Evolutionary conservation across 1,140 invertebrate species (phyloP).

Genomic region (Thaumetopoea pityocampa): DNA sequence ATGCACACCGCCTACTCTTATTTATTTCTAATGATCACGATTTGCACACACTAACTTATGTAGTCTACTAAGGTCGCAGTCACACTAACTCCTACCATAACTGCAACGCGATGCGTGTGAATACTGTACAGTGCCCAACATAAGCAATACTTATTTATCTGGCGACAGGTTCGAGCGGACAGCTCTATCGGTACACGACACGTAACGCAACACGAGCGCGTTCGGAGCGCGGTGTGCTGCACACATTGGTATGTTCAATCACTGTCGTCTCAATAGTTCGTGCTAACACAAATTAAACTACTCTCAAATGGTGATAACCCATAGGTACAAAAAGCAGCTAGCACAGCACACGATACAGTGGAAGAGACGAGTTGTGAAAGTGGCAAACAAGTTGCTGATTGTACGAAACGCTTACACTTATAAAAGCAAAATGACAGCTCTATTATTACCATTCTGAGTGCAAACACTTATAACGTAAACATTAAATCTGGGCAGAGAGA

Average conservation of each 20-base stretch:
- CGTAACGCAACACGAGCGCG: too few species aligned
- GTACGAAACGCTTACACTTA: slow-evolving; percentile 72
- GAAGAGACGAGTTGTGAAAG: slow-evolving; percentile 73
- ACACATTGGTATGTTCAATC: slow-evolving; percentile 20
- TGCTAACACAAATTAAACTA: slow-evolving; percentile 63
- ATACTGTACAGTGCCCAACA: slow-evolving; percentile 64
- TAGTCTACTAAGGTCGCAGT: too few species aligned
- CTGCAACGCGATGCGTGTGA: too few species aligned
- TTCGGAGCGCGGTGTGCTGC: slow-evolving; percentile 25
- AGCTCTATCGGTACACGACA: too few species aligned
- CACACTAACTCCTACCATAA: slow-evolving; percentile 13
- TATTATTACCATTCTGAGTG: slow-evolving; percentile 73
- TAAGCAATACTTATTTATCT: slow-evolving; percentile 14
- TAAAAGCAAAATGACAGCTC: slow-evolving; percentile 74
- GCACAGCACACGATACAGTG: slow-evolving; percentile 74
- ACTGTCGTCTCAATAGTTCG: slow-evolving; percentile 39
- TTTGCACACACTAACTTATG: too few species aligned
- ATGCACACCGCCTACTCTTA: too few species aligned
- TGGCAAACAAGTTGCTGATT: slow-evolving; percentile 71
- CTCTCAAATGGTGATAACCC: slow-evolving; percentile 71
- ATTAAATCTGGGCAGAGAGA: slow-evolving; percentile 59
- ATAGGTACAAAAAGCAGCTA: slow-evolving; percentile 76
- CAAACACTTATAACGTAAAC: slow-evolving; percentile 50
- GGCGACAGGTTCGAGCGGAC: too few species aligned
- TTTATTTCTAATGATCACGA: too few species aligned